Evolutionary conservation across 2,797 vertebrate genomes (phyloP).

Genomic region (Clarias pachynema): DNA sequence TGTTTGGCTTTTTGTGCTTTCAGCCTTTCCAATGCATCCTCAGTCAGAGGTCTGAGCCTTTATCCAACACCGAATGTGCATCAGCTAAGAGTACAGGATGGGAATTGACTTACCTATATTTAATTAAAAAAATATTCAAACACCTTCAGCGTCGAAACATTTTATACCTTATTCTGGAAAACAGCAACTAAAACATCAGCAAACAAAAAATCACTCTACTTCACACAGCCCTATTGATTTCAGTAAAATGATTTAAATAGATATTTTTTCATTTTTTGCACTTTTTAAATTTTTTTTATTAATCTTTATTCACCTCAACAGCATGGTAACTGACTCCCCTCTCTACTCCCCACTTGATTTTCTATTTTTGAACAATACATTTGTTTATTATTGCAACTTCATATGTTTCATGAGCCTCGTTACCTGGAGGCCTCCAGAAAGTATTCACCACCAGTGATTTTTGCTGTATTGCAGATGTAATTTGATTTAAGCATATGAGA

Average conservation of each 20-base stretch:
- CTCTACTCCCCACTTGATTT: too few relatives aligned
- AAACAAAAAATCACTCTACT: too few relatives aligned
- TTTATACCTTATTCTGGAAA: too few relatives aligned
- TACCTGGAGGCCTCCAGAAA: background rate
- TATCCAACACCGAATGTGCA: background rate
- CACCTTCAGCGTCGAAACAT: too few relatives aligned
- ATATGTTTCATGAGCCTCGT: background rate
- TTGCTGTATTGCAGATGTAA: too few relatives aligned
- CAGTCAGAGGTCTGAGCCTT: background rate
- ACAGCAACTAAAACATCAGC: too few relatives aligned
- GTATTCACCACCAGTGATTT: too few relatives aligned
- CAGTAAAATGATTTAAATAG: too few relatives aligned
- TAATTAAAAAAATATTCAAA: too few relatives aligned
- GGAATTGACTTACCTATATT: background rate
- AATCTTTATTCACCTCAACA: background rate
- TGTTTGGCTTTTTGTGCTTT: background rate
- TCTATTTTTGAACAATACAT: background rate
- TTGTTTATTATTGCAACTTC: background rate
- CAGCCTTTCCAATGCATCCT: background rate
- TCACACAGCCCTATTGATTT: too few relatives aligned
- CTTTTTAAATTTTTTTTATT: background rate
- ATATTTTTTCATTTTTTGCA: background rate
- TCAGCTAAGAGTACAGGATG: background rate
- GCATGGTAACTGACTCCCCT: background rate
- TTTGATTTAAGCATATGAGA: too few relatives aligned